Evolutionary conservation across 1,140 invertebrate genomes (phyloP).

Genomic region (Belonocnema kinseyi): DNA sequence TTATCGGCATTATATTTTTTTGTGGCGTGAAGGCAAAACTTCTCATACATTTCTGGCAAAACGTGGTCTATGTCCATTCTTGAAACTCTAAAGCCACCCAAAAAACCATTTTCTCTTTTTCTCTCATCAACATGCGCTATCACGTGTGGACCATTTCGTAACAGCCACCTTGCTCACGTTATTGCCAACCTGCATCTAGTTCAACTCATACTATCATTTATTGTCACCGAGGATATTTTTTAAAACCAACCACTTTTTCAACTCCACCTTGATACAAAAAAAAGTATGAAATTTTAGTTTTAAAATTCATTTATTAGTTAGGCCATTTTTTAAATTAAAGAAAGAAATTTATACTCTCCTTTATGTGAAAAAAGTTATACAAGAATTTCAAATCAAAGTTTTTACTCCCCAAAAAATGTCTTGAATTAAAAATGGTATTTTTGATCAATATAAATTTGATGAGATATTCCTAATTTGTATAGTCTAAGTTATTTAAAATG

Average conservation of each 20-base stretch:
- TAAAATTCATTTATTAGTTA: too few relatives aligned
- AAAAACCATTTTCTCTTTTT: not conserved
- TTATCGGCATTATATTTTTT: not conserved
- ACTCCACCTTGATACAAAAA: not conserved
- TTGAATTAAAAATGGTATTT: too few relatives aligned
- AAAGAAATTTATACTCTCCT: too few relatives aligned
- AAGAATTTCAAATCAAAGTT: too few relatives aligned
- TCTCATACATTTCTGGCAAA: slow-evolving; percentile 1
- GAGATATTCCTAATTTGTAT: too few relatives aligned
- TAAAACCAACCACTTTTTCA: not conserved
- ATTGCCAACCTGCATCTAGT: slow-evolving; percentile 14
- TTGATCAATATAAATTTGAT: too few relatives aligned
- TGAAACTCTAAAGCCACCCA: not conserved
- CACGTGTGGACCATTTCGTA: slow-evolving; percentile 22
- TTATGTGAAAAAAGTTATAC: too few relatives aligned
- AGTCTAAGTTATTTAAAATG: too few relatives aligned
- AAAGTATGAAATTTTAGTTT: not conserved
- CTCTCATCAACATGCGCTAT: slow-evolving; percentile 27
- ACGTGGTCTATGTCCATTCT: slow-evolving; percentile 8
- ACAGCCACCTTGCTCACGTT: slow-evolving; percentile 21
- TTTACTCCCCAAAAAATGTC: too few relatives aligned
- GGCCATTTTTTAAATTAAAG: too few relatives aligned
- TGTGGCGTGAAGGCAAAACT: slow-evolving; percentile 6
- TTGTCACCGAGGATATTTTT: slow-evolving; percentile 4
- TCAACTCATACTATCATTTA: slow-evolving; percentile 13